Conservation (phyloP, 2,797 vertebrate species). For the Enteromius mattozi region DNA sequence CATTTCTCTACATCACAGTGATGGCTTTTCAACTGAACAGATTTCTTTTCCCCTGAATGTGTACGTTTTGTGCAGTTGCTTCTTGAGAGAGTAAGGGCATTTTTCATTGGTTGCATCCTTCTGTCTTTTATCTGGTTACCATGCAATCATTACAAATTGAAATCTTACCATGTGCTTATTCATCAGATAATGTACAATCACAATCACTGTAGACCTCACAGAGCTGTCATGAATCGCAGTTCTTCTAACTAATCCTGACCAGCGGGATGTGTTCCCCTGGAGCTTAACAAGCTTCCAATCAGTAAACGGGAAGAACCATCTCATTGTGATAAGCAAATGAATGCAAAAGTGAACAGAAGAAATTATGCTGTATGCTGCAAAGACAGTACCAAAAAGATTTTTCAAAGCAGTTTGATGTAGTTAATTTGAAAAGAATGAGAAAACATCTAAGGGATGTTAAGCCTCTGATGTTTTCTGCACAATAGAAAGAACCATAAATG, state of each 20-base stretch:
- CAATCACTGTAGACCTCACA: slow-evolving; percentile 11
- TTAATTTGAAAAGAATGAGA: neutral
- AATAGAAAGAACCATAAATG: neutral
- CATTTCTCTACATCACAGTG: neutral
- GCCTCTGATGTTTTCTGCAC: slow-evolving; percentile 1
- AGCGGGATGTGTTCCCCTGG: slow-evolving; percentile 4
- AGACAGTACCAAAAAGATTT: neutral
- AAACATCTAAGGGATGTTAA: neutral
- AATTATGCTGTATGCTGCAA: neutral
- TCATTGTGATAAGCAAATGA: slow-evolving; percentile 8
- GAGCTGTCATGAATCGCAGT: neutral
- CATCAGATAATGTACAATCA: slow-evolving; percentile 10
- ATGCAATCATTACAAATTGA: slow-evolving; percentile 20
- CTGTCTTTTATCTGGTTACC: slow-evolving; percentile 11
- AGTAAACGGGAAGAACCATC: neutral
- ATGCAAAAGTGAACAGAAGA: slow-evolving; percentile 10
- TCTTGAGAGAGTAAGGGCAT: neutral
- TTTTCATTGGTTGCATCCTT: neutral
- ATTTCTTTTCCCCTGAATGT: neutral
- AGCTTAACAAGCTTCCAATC: slow-evolving; percentile 10
- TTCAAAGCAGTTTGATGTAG: neutral
- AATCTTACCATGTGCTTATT: slow-evolving; percentile 2
- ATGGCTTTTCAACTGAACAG: neutral
- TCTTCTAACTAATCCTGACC: slow-evolving; percentile 23
- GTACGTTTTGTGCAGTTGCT: neutral